Evolutionary conservation across 2,888 invertebrate species (phyloP), one percentile per base, ranked within the genome.

Genomic region (Plagiodera versicolora): DNA sequence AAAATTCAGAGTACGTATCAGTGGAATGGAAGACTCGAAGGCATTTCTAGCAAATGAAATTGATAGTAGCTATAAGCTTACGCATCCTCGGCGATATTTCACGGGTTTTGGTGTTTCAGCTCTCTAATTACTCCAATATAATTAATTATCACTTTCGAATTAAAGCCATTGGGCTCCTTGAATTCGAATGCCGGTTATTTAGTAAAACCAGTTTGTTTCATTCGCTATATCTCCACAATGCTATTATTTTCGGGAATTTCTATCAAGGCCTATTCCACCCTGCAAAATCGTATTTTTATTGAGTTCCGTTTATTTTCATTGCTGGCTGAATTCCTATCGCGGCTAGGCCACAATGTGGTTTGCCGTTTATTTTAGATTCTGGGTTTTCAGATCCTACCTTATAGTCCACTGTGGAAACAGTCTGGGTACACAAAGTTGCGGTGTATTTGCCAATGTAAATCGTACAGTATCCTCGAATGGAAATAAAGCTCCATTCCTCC

Each of bases 71-170:
- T 64, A 65, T 64, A 64, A 64, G 67, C 64, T 63, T 63, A 63
- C 57, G 67, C 65, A 67, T 60, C 60, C 65, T 67, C 56, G 32
- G 60, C 61, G 58, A 65, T 65, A 67, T 65, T 64, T 65, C 62
- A 65, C 65, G 62, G 64, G 63, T 63, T 65, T 64, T 59, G 56
- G 55, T 61, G 35, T 64, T 61, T 58, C 56, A 61, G 58, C 62
- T 62, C 62, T 55, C 63, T 64, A 68, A 65, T 68, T 68, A 65
- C 68, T 66, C 64, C 63, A 65, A 62, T 65, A 66, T 66, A 68
- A 68, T 68, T 66, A 68, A 68, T 68, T 68, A 66, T 65, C 65
- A 61, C 56, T 53, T 19, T 56, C 11, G 53, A 53, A 53, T 53
- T 53, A 44, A 44, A 53, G 24, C 44, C 44, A 17, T 14, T n/a